These are phyloP conservation scores for Phragmatobia fuliginosa DNA, from an alignment of 2,888 invertebrate species.

Conservation along the genomic window DNA sequence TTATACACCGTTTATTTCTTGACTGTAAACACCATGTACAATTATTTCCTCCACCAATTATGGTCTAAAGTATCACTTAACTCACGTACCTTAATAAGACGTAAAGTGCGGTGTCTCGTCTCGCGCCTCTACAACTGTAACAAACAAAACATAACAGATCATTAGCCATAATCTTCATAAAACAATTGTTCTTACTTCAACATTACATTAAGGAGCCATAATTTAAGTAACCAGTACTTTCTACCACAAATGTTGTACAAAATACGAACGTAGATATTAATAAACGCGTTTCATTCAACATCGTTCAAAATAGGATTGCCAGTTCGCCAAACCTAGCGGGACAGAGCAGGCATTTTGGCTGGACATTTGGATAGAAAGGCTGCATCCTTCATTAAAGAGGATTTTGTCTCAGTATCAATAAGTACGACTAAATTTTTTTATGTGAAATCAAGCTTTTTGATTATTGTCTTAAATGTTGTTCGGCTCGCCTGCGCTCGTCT, in stretches of 20 bases:
- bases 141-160: slow-evolving; percentile 26
- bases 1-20: too few relatives aligned
- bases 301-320: too few relatives aligned
- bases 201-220: not conserved
- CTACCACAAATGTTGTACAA: not conserved
- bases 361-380: too few relatives aligned
- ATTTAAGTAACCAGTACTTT: not conserved
- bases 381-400: too few relatives aligned
- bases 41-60: not conserved
- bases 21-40: too few relatives aligned
- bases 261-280: not conserved
- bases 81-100: slow-evolving; percentile 41
- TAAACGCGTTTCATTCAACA: not conserved
- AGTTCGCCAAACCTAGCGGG: too few relatives aligned
- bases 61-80: not conserved
- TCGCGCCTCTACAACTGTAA: slow-evolving; percentile 35
- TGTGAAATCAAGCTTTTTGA: too few relatives aligned
- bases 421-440: too few relatives aligned
- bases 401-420: too few relatives aligned
- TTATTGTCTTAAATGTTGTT: too few relatives aligned
- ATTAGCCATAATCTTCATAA: not conserved
- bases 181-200: not conserved
- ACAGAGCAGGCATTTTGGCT: too few relatives aligned
- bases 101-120: slow-evolving; percentile 21
- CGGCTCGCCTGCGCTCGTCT: too few relatives aligned